These are phyloP conservation scores for Bradypodion ventrale DNA, from an alignment of 2,797 vertebrate species.

Conservation along the genomic window DNA sequence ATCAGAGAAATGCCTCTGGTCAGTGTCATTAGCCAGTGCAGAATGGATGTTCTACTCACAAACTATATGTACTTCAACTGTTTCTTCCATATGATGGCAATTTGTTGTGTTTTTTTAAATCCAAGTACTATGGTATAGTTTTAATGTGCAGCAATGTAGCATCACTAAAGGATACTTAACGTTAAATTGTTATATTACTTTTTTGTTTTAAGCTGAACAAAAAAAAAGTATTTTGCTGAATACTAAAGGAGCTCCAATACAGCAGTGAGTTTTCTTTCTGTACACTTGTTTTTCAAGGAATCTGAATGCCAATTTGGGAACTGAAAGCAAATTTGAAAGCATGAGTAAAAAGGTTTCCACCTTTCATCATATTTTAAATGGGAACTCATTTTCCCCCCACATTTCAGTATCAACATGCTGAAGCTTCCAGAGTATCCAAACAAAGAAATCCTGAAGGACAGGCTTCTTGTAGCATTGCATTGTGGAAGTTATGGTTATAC, in stretches of 20 bases:
- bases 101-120: too few relatives aligned
- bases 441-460: slow-evolving; percentile 91
- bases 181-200: slow-evolving; percentile 37
- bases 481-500: slow-evolving; percentile 99
- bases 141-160: slow-evolving; percentile 38
- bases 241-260: slow-evolving; percentile 41
- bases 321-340: slow-evolving; percentile 60
- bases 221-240: slow-evolving; percentile 26
- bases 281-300: slow-evolving; percentile 37
- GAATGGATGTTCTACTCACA: not conserved
- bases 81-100: not conserved
- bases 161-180: slow-evolving; percentile 44
- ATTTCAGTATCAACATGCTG: slow-evolving; percentile 96
- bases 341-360: not conserved
- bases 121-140: slow-evolving; percentile 19
- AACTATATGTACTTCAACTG: not conserved
- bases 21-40: not conserved
- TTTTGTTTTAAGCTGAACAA: slow-evolving; percentile 51
- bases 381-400: slow-evolving; percentile 35
- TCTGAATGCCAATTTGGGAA: slow-evolving; percentile 44
- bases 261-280: slow-evolving; percentile 19
- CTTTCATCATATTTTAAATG: slow-evolving; percentile 46
- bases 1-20: slow-evolving; percentile 18
- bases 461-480: slow-evolving; percentile 94
- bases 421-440: slow-evolving; percentile 97